phyloP scores from a whole-genome alignment of 2,797 vertebrate species.

The Chiroxiphia lanceolata region DNA sequence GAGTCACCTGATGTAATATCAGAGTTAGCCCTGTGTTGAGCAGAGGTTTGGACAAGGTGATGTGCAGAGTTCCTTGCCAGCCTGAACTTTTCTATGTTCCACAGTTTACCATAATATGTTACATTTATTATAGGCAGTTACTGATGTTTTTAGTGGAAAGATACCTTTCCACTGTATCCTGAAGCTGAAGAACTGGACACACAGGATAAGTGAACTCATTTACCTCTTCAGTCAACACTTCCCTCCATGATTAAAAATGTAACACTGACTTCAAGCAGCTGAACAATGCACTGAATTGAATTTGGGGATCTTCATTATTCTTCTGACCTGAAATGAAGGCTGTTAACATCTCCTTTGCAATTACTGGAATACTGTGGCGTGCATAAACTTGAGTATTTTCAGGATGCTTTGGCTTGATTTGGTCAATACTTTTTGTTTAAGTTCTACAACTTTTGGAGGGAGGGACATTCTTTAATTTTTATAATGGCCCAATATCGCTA shows the following conservation, averaged over 20 bases:
- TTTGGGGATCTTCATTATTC: not conserved
- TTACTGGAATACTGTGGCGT: not conserved
- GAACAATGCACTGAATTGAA: not conserved
- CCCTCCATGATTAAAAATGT: conserved; percentile 6
- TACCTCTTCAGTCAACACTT: not conserved
- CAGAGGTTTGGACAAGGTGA: not conserved
- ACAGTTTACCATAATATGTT: not conserved
- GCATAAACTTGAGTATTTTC: not conserved
- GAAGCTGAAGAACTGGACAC: not conserved
- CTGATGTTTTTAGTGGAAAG: not conserved
- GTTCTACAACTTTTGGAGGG: not conserved
- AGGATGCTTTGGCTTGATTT: not conserved
- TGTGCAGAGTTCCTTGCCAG: not conserved
- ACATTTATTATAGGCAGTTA: not conserved
- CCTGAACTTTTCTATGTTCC: not conserved
- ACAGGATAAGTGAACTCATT: not conserved
- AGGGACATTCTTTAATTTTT: not conserved
- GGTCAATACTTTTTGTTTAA: not conserved
- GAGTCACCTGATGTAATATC: not conserved
- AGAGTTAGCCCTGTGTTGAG: not conserved
- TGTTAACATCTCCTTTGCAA: not conserved
- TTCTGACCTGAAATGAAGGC: not conserved
- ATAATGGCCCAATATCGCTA: not conserved
- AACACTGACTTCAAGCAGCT: not conserved
- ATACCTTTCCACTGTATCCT: not conserved